These are phyloP conservation scores for Tinamus guttatus DNA, from an alignment of 2,113 vertebrate genomes.

Conservation along the genomic window DNA sequence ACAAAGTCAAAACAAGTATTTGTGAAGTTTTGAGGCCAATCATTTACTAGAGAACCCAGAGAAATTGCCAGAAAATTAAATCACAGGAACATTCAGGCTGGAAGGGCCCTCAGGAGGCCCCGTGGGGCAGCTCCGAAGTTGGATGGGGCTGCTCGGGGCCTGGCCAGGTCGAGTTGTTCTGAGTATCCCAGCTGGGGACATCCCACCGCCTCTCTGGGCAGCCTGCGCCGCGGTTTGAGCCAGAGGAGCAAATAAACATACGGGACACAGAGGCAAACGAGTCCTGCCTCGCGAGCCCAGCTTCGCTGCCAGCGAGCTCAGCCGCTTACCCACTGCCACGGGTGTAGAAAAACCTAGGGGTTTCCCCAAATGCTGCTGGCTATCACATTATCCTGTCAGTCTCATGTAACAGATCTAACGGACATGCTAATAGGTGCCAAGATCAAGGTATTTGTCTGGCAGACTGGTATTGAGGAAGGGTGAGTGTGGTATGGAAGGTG, in stretches of 20 bases:
- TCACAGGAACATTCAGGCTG: neutral
- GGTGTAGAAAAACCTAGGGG: neutral
- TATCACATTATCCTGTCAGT: neutral
- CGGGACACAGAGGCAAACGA: neutral
- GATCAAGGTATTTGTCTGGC: neutral
- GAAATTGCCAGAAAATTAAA: neutral
- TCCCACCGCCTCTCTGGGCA: neutral
- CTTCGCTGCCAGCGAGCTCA: neutral
- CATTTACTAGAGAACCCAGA: neutral
- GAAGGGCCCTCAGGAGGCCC: neutral
- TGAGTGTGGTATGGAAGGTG: neutral
- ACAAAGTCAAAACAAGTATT: neutral
- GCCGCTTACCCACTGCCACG: neutral
- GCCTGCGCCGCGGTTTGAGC: neutral
- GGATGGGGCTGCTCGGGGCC: neutral
- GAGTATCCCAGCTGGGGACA: neutral
- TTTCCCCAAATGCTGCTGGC: neutral
- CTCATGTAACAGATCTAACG: neutral
- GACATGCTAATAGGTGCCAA: neutral
- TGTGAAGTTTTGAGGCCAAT: neutral
- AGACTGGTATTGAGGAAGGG: neutral
- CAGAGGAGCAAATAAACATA: neutral
- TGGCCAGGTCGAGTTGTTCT: neutral
- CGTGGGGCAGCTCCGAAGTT: neutral
- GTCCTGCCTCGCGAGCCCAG: neutral